phyloP scores from a whole-genome alignment of 1,140 invertebrate species.

The Ptiloglossa arizonensis region DNA sequence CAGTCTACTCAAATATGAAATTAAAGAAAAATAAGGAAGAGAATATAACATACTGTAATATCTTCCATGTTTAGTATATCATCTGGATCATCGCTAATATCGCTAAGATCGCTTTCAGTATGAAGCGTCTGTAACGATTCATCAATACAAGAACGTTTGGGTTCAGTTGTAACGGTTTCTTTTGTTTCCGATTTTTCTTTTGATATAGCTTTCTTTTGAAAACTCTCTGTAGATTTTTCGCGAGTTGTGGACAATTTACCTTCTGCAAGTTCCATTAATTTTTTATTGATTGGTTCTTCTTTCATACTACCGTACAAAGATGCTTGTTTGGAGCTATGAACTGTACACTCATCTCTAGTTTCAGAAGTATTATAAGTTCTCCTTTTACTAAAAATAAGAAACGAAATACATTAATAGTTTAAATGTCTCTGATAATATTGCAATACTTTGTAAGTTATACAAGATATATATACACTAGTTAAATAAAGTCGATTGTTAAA shows the following conservation, averaged over 20 bases:
- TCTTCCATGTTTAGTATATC: conserved; percentile 91
- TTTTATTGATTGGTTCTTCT: conserved; percentile 80
- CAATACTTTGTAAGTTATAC: background rate
- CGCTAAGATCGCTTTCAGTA: conserved; percentile 89
- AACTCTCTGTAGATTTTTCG: conserved; percentile 77
- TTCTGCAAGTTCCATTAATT: conserved; percentile 80
- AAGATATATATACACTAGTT: conserved; percentile 26
- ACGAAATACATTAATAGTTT: background rate
- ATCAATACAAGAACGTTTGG: conserved; percentile 79
- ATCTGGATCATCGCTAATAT: conserved; percentile 93
- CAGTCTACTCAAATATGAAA: background rate
- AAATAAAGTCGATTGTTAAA: conserved; percentile 5
- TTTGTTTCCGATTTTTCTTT: conserved; percentile 78
- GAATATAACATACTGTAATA: conserved; percentile 49
- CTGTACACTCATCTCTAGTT: conserved; percentile 71
- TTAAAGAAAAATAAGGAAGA: conserved; percentile 48
- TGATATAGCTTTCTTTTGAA: conserved; percentile 69
- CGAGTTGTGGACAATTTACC: conserved; percentile 74
- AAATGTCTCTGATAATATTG: background rate
- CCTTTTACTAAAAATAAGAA: conserved; percentile 69
- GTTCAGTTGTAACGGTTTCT: conserved; percentile 79
- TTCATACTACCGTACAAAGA: conserved; percentile 79
- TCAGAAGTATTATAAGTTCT: conserved; percentile 75
- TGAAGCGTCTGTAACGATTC: conserved; percentile 83
- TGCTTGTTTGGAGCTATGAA: conserved; percentile 74